Evolutionary conservation across 35 echinoderm and acorn worm species (phyloP).

Genomic region (Eucidaris tribuloides): DNA sequence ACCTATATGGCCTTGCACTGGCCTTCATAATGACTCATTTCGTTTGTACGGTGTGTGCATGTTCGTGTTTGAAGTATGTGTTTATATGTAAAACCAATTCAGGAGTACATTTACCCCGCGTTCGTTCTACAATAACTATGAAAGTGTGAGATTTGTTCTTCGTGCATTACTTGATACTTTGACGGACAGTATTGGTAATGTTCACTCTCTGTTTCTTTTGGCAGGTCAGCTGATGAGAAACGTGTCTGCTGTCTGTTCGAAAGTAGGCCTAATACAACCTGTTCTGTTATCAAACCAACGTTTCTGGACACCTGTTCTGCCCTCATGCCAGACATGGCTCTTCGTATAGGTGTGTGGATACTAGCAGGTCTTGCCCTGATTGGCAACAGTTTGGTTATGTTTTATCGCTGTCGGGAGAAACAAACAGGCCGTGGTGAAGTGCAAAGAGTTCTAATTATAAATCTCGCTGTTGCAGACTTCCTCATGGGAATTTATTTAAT

Average conservation of each 20-base stretch:
- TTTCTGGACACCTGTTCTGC: slow-evolving; percentile 29
- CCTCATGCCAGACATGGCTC: background rate
- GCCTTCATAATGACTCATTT: no score
- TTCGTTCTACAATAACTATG: no score
- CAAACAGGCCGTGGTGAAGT: background rate
- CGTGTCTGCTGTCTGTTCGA: slow-evolving; percentile 34
- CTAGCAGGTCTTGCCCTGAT: background rate
- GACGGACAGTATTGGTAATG: no score
- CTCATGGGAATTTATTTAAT: slow-evolving; percentile 72
- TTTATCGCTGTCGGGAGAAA: background rate
- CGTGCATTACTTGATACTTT: no score
- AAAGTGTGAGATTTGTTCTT: no score
- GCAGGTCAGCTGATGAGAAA: slow-evolving; percentile 11
- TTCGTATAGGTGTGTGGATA: slow-evolving; percentile 10
- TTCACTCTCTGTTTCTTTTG: no score
- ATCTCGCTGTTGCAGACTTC: slow-evolving; percentile 68
- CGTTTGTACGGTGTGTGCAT: no score
- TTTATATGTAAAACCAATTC: no score
- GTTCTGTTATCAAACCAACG: background rate
- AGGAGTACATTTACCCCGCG: no score
- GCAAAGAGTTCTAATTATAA: slow-evolving; percentile 31
- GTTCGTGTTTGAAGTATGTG: no score
- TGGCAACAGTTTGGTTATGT: slow-evolving; percentile 9
- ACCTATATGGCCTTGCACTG: no score
- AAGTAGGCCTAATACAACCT: background rate